Conservation (phyloP, 1,140 invertebrate genomes). For the Platyscapa corneri region DNA sequence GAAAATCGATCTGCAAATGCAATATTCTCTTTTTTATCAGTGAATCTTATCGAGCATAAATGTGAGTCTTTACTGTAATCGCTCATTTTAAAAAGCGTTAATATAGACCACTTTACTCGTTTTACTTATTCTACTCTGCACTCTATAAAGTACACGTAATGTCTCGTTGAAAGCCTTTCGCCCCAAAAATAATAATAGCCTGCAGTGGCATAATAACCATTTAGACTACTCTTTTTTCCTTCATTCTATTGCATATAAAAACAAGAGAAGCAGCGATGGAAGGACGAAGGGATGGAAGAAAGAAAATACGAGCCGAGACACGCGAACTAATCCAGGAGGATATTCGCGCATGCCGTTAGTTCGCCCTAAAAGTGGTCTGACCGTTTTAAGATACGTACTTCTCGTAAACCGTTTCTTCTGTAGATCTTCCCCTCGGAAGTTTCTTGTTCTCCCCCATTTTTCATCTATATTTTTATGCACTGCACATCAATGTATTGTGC, state of each 20-base stretch:
- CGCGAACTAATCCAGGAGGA: background rate
- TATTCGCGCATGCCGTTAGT: background rate
- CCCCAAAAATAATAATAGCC: slow-evolving; percentile 24
- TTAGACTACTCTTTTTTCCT: background rate
- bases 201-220: background rate
- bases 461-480: slow-evolving; percentile 26
- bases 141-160: background rate
- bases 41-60: background rate
- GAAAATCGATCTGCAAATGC: background rate
- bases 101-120: background rate
- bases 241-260: background rate
- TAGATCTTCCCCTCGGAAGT: background rate
- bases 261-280: background rate
- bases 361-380: slow-evolving; percentile 19
- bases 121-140: background rate
- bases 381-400: slow-evolving; percentile 57
- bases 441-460: slow-evolving; percentile 51
- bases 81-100: background rate
- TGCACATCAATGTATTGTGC: background rate
- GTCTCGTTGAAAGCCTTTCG: background rate
- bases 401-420: slow-evolving; percentile 54
- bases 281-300: background rate
- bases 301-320: background rate
- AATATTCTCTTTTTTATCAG: background rate
- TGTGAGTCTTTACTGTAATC: background rate